phyloP scores from a whole-genome alignment of 2,888 invertebrate genomes.

The Trichopoda pennipes region DNA sequence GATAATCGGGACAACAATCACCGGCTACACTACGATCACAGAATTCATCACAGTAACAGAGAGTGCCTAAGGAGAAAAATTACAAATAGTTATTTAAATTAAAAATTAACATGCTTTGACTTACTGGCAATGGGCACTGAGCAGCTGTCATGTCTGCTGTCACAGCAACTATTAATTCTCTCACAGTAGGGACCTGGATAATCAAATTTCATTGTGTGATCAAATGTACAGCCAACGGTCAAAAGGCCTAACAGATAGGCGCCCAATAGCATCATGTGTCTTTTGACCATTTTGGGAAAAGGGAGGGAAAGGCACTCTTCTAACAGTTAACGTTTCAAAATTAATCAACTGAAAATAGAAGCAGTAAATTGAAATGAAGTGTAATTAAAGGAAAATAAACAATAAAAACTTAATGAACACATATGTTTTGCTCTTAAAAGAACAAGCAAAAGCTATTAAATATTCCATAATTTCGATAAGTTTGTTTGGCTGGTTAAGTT shows the following conservation, averaged over 20 bases:
- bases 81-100: not conserved
- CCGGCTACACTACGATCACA: slow-evolving; percentile 87
- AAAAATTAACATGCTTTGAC: slow-evolving; percentile 52
- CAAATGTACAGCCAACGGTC: slow-evolving; percentile 70
- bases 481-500: not conserved
- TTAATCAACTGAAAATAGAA: slow-evolving; percentile 36
- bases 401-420: too few relatives aligned
- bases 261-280: slow-evolving; percentile 50
- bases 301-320: slow-evolving; percentile 3
- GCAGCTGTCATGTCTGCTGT: slow-evolving; percentile 89
- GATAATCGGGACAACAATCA: slow-evolving; percentile 97
- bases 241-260: slow-evolving; percentile 47
- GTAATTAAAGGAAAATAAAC: not conserved
- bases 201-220: slow-evolving; percentile 76
- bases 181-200: slow-evolving; percentile 80
- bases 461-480: slow-evolving; percentile 33
- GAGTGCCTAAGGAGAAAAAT: slow-evolving; percentile 83
- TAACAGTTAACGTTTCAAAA: slow-evolving; percentile 6
- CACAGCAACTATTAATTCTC: slow-evolving; percentile 84
- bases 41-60: slow-evolving; percentile 97
- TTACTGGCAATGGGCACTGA: slow-evolving; percentile 88
- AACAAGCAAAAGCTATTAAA: slow-evolving; percentile 54
- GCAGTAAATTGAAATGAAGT: not conserved
- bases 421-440: not conserved
- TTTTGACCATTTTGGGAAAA: slow-evolving; percentile 38